Conservation (phyloP, 2,797 vertebrate species). For the Gastrophryne carolinensis region DNA sequence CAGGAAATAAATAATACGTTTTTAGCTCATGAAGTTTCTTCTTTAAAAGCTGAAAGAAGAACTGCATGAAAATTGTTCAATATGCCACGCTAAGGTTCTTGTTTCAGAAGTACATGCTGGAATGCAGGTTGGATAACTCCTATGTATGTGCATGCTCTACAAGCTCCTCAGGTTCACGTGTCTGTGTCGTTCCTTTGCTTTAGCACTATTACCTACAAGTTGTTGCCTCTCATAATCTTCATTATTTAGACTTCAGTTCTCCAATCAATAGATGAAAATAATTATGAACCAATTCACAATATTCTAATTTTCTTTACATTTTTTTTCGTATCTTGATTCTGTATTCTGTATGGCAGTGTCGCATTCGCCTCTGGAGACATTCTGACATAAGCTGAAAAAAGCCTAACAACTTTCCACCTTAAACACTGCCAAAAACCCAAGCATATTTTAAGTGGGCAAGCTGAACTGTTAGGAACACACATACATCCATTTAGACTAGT, state of each 20-base stretch:
- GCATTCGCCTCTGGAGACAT: constrained; percentile 36
- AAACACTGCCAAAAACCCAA: constrained; percentile 46
- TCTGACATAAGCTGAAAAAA: constrained; percentile 47
- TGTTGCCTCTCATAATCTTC: background rate
- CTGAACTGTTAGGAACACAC: constrained; percentile 43
- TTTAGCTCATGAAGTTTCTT: no score
- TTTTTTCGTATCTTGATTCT: constrained; percentile 6
- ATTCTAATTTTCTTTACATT: background rate
- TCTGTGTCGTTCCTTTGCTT: background rate
- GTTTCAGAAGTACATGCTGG: constrained; percentile 45
- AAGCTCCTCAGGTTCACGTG: constrained; percentile 24
- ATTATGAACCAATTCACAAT: background rate
- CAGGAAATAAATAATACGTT: no score
- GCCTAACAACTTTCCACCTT: constrained; percentile 50
- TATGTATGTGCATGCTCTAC: constrained; percentile 15
- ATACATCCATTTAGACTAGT: constrained; percentile 47
- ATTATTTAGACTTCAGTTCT: background rate
- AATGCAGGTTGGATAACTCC: constrained; percentile 36
- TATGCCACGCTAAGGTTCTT: constrained; percentile 26
- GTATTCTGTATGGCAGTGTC: constrained; percentile 7
- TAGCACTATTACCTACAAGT: constrained; percentile 2
- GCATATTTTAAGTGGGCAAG: constrained; percentile 46
- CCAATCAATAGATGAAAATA: background rate
- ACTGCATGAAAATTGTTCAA: constrained; percentile 36
- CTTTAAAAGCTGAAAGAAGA: constrained; percentile 11